phyloP scores from a whole-genome alignment of 2,113 vertebrate genomes.

The Saimiri boliviensis region DNA sequence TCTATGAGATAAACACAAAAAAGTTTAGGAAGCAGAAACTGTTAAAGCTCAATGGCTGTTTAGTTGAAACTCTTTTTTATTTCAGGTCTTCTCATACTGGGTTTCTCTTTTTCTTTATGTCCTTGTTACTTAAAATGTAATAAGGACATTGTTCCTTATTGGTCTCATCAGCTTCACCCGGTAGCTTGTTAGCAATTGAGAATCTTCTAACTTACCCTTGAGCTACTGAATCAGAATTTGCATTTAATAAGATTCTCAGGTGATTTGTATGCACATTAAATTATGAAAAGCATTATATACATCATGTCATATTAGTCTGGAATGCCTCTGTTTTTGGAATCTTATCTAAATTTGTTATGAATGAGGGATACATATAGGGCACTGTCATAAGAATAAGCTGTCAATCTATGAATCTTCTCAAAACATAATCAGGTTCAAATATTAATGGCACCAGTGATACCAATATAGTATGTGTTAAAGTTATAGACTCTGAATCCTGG shows the following conservation, averaged over 20 bases:
- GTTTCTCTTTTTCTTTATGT: not conserved
- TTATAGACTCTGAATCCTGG: not conserved
- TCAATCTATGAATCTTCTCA: not conserved
- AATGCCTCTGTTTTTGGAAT: not conserved
- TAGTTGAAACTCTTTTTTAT: not conserved
- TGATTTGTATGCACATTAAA: slow-evolving; percentile 14
- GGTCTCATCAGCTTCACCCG: not conserved
- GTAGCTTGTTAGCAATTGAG: not conserved
- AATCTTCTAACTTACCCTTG: not conserved
- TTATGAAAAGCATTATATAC: not conserved
- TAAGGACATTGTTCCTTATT: no score
- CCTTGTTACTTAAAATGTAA: slow-evolving; percentile 1
- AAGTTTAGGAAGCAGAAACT: not conserved
- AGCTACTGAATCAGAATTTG: slow-evolving; percentile 38
- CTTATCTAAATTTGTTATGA: not conserved
- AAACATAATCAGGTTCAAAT: slow-evolving; percentile 16
- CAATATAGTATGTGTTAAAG: not conserved
- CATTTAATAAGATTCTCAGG: not conserved
- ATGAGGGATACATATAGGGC: not conserved
- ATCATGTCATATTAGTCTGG: not conserved
- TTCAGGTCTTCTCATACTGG: not conserved
- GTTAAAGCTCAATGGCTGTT: not conserved
- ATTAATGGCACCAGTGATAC: not conserved
- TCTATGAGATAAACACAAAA: not conserved
- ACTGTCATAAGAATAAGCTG: not conserved